Evolutionary conservation across 2,113 vertebrate species (phyloP), one percentile per base, ranked within the genome.

Genomic region (Poecile atricapillus): DNA sequence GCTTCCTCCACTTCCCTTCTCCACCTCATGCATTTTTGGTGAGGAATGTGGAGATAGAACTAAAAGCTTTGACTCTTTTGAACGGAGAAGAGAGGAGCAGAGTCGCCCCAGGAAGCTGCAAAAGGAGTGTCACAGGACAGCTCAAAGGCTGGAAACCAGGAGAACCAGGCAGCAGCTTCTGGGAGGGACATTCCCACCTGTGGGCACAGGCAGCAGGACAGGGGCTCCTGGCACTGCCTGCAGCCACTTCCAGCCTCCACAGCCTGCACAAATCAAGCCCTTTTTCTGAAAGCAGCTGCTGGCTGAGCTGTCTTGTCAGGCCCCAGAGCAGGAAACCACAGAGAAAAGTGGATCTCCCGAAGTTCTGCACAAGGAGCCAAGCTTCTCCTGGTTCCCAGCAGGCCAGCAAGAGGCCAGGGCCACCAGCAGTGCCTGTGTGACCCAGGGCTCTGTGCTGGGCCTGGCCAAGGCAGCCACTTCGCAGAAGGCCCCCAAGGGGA

Each of bases 131-230:
- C 62, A 56, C 22, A 46, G 69, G 56, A 69, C 46, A 64, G 37
- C 27, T 33, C 0, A 0, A 3, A 9, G 41, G 46, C 4, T 2
- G 3, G 70, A 79, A 46, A 86, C 37, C 19, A 41, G 46, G 12
- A 15, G 75, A 65, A 35, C 2, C 22, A 65, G 50, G 71, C 59
- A 76, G 55, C 31, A 69, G 63, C n/a, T 75, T 31, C 70, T 82
- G 4, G 2, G 46, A 12, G 27, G n/a, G 37, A 39, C 50, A 15
- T 17, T 65, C 20, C 76, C 75, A 69, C 3, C n/a, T 0, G 0
- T 0, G 12, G 68, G 43, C 22, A 7, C 16, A 22, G 64, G 31
- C 11, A 50, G 46, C 37, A 30, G 60, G 62, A 59, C 28, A 18
- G 39, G 58, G 35, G 24, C 41, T 47, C 33, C 18, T 3, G 16